Evolutionary conservation across 1,140 invertebrate species (phyloP).

Genomic region (Meloidogyne floridensis): DNA sequence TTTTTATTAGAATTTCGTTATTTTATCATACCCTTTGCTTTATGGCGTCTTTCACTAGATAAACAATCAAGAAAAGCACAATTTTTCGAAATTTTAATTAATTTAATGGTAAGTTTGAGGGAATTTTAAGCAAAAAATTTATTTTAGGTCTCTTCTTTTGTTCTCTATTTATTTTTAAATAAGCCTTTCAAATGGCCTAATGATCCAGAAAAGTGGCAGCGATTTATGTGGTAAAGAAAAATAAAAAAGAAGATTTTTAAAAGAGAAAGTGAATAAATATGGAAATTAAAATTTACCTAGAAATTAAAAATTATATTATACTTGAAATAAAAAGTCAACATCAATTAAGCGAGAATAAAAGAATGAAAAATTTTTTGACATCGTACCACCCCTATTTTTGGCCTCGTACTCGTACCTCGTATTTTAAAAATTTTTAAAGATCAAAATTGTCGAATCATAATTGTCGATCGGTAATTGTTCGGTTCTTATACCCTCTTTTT

Average conservation of each 20-base stretch:
- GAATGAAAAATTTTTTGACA: too few relatives aligned
- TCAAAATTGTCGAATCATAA: too few relatives aligned
- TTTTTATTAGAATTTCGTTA: constrained; percentile 87
- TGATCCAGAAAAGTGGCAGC: constrained; percentile 74
- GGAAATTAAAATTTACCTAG: too few relatives aligned
- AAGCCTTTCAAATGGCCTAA: constrained; percentile 83
- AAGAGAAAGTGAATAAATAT: too few relatives aligned
- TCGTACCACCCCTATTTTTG: too few relatives aligned
- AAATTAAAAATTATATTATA: too few relatives aligned
- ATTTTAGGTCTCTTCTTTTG: constrained; percentile 75
- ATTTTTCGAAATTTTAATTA: constrained; percentile 66
- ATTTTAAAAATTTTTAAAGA: too few relatives aligned
- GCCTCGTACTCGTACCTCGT: too few relatives aligned
- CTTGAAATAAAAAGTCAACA: too few relatives aligned
- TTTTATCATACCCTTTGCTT: constrained; percentile 86
- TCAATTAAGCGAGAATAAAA: too few relatives aligned
- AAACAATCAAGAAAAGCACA: background rate
- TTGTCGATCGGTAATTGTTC: too few relatives aligned
- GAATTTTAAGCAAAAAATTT: constrained; percentile 75
- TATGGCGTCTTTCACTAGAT: constrained; percentile 72
- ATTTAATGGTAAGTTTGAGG: constrained; percentile 68
- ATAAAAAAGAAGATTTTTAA: background rate
- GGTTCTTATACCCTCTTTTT: too few relatives aligned
- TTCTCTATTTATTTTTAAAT: constrained; percentile 81
- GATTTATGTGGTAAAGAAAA: constrained; percentile 83